Percentiles rank a stretch among this genome's conserved stretches.
These are phyloP conservation scores for Syrista parreyssii DNA, from an alignment of 2,888 invertebrate genomes.

Conservation along the genomic window DNA sequence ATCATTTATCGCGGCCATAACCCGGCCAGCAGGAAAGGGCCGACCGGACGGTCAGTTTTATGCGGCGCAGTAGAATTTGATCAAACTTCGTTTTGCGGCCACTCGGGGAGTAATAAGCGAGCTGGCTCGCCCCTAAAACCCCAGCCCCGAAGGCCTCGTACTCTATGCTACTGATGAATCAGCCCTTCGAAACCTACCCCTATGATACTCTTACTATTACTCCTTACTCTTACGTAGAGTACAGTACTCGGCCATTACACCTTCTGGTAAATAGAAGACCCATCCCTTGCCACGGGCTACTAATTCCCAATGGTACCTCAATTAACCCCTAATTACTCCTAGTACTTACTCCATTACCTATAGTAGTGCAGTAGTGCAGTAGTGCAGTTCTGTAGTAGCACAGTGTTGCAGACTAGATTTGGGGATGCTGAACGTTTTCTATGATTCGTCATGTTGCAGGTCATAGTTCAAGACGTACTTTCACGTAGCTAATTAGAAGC, in stretches of 20 bases:
- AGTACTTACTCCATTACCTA: neutral
- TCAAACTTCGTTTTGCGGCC: constrained; percentile 67
- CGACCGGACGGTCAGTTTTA: constrained; percentile 63
- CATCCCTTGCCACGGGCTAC: neutral
- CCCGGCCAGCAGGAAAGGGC: constrained; percentile 36
- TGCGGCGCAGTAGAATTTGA: constrained; percentile 66
- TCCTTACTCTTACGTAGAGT: constrained; percentile 5
- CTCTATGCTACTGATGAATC: constrained; percentile 47
- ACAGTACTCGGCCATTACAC: neutral
- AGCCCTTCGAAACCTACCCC: constrained; percentile 25
- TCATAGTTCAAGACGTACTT: neutral
- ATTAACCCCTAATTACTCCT: constrained; percentile 17
- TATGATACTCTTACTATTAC: neutral
- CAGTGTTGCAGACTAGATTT: neutral
- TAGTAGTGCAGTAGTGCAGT: neutral
- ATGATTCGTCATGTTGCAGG: neutral
- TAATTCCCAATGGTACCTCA: constrained; percentile 15
- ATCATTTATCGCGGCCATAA: constrained; percentile 65
- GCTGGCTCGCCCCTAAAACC: constrained; percentile 45
- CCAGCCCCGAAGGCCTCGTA: constrained; percentile 48
- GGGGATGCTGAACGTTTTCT: neutral
- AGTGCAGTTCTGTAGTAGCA: neutral
- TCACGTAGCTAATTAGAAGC: neutral
- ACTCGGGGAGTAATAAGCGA: constrained; percentile 66
- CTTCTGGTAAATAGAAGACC: neutral